A percentile compares a stretch with the other conserved stretches of the same genome.
phyloP scores from a whole-genome alignment of 2,797 vertebrate species.

The Coracias cyanogaster region DNA sequence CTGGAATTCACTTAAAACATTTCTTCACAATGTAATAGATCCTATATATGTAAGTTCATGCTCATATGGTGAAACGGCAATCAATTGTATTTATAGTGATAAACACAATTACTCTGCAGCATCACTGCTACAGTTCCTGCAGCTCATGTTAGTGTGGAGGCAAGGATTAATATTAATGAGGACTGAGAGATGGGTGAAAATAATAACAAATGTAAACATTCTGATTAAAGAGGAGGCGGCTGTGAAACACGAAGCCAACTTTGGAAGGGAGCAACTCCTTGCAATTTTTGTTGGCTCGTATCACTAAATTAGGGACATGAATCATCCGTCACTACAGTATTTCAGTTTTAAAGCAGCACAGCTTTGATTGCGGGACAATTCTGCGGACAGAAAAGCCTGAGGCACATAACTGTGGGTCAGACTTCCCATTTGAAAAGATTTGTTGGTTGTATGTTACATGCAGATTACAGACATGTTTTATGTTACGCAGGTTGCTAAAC shows the following conservation, averaged over 20 bases:
- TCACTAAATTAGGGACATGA: background rate
- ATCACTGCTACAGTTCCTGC: background rate
- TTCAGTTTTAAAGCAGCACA: background rate
- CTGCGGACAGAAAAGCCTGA: background rate
- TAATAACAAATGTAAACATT: slow-evolving; percentile 50
- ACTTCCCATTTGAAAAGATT: background rate
- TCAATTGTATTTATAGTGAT: slow-evolving; percentile 19
- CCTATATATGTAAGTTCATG: background rate
- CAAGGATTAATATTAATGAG: slow-evolving; percentile 26
- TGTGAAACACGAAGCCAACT: background rate
- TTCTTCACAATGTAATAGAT: background rate
- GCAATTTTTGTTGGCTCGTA: background rate
- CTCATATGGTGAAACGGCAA: background rate
- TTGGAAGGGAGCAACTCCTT: background rate
- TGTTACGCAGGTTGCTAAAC: background rate
- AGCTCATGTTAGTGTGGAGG: background rate
- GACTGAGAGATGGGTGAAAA: background rate
- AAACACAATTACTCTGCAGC: slow-evolving; percentile 12
- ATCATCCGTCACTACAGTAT: background rate
- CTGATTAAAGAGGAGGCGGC: background rate
- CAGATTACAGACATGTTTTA: background rate
- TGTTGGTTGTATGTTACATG: background rate
- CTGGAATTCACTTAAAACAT: slow-evolving; percentile 39
- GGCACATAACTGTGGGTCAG: background rate
- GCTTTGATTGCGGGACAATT: background rate